These are phyloP conservation scores for Balanococcus diminutus DNA, from an alignment of 2,888 invertebrate genomes.

Conservation along the genomic window DNA sequence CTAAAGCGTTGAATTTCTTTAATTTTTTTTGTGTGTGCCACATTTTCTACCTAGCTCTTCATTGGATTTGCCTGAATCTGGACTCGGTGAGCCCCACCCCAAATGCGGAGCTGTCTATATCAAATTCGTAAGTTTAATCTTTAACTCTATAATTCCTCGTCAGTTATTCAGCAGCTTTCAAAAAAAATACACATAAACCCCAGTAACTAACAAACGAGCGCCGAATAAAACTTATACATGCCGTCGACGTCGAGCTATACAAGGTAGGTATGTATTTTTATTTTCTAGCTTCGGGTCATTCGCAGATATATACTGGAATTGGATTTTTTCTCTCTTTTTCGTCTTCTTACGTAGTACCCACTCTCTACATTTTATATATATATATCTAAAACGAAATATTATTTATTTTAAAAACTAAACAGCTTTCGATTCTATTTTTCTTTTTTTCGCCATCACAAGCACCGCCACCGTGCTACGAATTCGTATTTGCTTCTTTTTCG, in stretches of 20 bases:
- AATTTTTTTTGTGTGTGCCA: too few relatives aligned
- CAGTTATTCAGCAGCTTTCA: background rate
- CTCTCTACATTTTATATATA: background rate
- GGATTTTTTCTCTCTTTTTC: background rate
- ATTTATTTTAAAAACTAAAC: slow-evolving; percentile 24
- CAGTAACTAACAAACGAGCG: background rate
- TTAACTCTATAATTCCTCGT: background rate
- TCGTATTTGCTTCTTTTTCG: background rate
- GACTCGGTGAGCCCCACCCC: too few relatives aligned
- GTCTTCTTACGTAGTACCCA: background rate
- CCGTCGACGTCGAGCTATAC: too few relatives aligned
- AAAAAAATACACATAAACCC: background rate
- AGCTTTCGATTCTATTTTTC: background rate
- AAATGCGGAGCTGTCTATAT: too few relatives aligned
- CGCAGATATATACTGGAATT: slow-evolving; percentile 26
- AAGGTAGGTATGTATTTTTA: background rate
- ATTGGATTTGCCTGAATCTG: too few relatives aligned
- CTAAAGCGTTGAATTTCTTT: too few relatives aligned
- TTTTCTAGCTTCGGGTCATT: slow-evolving; percentile 32
- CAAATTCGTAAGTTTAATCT: background rate
- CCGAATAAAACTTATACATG: slow-evolving; percentile 1
- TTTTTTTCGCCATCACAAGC: background rate
- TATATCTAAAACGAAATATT: slow-evolving; percentile 9
- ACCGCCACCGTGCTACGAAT: too few relatives aligned
- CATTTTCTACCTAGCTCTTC: too few relatives aligned